Conservation (phyloP, 2,797 vertebrate species). For the Picus viridis region DNA sequence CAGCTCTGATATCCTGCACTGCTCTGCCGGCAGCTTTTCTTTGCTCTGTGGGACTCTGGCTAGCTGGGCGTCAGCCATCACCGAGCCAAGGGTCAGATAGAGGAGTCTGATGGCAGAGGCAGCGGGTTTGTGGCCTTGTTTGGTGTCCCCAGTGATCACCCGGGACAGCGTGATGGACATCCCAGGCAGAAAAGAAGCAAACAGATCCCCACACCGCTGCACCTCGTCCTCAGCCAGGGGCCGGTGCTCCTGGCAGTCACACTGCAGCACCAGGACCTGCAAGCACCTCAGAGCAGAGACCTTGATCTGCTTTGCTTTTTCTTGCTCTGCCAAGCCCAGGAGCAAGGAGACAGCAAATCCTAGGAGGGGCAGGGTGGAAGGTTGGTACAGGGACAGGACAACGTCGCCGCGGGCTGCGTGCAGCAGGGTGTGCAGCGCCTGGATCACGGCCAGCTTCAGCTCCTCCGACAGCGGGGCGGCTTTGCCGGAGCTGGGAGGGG, state of each 20-base stretch:
- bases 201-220: conserved; percentile 77
- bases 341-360: conserved; percentile 90
- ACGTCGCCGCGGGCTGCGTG: conserved; percentile 87
- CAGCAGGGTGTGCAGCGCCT: conserved; percentile 84
- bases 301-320: conserved; percentile 86
- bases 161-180: conserved; percentile 82
- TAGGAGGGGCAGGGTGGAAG: conserved; percentile 85
- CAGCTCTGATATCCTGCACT: conserved; percentile 80
- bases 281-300: conserved; percentile 85
- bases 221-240: conserved; percentile 69
- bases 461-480: conserved; percentile 86
- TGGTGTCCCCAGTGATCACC: conserved; percentile 88
- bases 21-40: conserved; percentile 50
- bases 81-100: conserved; percentile 79
- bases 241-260: conserved; percentile 83
- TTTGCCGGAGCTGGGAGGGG: conserved; percentile 76
- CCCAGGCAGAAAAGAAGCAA: conserved; percentile 94
- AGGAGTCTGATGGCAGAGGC: conserved; percentile 87
- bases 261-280: conserved; percentile 84
- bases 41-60: conserved; percentile 37
- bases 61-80: conserved; percentile 90
- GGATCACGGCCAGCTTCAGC: conserved; percentile 83
- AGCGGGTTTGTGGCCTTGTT: conserved; percentile 87
- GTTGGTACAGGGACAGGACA: conserved; percentile 84
- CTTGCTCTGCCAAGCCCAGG: conserved; percentile 86